Conservation (phyloP, 2,113 vertebrate species). For the Macaca mulatta region DNA sequence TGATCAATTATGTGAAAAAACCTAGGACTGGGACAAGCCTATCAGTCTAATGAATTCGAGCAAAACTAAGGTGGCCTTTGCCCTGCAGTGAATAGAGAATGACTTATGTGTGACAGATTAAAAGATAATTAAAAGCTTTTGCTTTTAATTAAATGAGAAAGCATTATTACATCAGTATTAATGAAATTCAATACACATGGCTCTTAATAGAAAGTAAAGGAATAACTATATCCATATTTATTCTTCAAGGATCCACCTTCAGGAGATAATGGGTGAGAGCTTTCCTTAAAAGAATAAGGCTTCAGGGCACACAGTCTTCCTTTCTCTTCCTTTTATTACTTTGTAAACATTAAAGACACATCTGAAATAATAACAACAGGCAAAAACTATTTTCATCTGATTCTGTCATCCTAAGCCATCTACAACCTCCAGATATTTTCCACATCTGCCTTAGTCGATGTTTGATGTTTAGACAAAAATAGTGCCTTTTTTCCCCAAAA, state of each 20-base stretch:
- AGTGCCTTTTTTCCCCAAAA: not conserved
- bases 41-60: conserved; percentile 55
- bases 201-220: conserved; percentile 69
- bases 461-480: conserved; percentile 75
- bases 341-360: conserved; percentile 71
- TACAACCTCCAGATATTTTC: conserved; percentile 73
- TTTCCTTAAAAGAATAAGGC: conserved; percentile 70
- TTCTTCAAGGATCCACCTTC: conserved; percentile 57
- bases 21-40: conserved; percentile 32
- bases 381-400: conserved; percentile 67
- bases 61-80: conserved; percentile 64
- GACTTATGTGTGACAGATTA: conserved; percentile 62
- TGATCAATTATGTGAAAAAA: conserved; percentile 55
- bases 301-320: conserved; percentile 51
- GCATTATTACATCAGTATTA: conserved; percentile 74
- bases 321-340: conserved; percentile 70
- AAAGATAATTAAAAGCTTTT: conserved; percentile 75
- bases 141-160: conserved; percentile 79
- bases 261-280: conserved; percentile 64
- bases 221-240: conserved; percentile 71
- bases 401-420: conserved; percentile 70
- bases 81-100: conserved; percentile 60
- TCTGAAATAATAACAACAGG: conserved; percentile 68
- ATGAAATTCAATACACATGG: conserved; percentile 70
- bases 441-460: conserved; percentile 65